Evolutionary conservation across 1,140 invertebrate genomes (phyloP).

Genomic region (Calycopis cecrops): DNA sequence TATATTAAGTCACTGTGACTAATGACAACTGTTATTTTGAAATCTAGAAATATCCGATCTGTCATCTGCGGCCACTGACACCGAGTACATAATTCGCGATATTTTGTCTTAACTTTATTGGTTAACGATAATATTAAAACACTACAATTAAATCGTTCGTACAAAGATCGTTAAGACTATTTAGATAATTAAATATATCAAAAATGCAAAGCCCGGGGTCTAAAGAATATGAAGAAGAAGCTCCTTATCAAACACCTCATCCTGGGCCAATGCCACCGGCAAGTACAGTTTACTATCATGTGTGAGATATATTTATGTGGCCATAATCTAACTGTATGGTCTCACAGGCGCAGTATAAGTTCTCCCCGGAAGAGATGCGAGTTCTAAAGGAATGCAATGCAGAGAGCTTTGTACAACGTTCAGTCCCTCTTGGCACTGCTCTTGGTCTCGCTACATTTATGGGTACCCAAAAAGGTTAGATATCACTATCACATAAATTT

Average conservation of each 20-base stretch:
- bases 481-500: conserved; percentile 8
- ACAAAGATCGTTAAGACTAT: too few species aligned
- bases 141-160: too few species aligned
- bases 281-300: conserved; percentile 40
- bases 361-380: conserved; percentile 78
- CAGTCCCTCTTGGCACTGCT: conserved; percentile 78
- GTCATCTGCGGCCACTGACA: too few species aligned
- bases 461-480: conserved; percentile 77
- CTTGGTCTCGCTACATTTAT: conserved; percentile 77
- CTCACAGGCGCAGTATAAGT: conserved; percentile 75
- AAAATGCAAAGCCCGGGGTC: not conserved
- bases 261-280: conserved; percentile 21
- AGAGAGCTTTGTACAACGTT: conserved; percentile 83
- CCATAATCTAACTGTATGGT: conserved; percentile 28
- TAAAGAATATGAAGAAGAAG: conserved; percentile 28
- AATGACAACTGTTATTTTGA: too few species aligned
- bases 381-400: conserved; percentile 82
- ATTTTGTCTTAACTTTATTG: too few species aligned
- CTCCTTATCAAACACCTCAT: conserved; percentile 14
- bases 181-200: too few species aligned
- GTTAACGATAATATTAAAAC: too few species aligned
- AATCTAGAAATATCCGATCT: too few species aligned
- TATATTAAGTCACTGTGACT: too few species aligned
- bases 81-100: too few species aligned
- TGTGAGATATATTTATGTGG: conserved; percentile 8